These are phyloP conservation scores for Polylopha cassiicola DNA, from an alignment of 2,888 invertebrate genomes.

Conservation along the genomic window DNA sequence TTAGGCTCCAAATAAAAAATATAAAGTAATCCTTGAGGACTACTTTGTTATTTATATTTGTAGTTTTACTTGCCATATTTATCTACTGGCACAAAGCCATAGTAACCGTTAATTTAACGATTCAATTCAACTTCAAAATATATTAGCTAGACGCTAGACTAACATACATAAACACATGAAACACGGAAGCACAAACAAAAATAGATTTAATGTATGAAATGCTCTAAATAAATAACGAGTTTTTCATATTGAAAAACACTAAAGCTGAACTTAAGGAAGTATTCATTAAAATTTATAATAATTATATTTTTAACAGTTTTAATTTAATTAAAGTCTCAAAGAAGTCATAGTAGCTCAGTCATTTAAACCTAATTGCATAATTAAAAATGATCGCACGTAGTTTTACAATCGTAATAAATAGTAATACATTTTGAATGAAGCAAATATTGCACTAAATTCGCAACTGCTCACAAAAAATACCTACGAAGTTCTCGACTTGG, in stretches of 20 bases:
- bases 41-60: too few species aligned
- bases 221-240: conserved; percentile 18
- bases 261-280: conserved; percentile 16
- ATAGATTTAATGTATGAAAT: neutral
- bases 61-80: too few species aligned
- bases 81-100: conserved; percentile 3
- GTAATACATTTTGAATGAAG: too few species aligned
- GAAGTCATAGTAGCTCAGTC: neutral
- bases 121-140: conserved; percentile 1
- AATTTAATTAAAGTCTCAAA: neutral
- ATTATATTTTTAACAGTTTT: conserved; percentile 1
- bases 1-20: too few species aligned
- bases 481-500: too few species aligned
- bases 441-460: too few species aligned
- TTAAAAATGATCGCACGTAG: too few species aligned
- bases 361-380: neutral
- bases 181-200: neutral
- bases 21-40: too few species aligned
- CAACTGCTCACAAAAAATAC: too few species aligned
- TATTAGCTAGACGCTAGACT: conserved; percentile 1
- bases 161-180: neutral
- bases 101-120: conserved; percentile 5
- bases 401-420: too few species aligned
- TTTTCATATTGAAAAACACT: conserved; percentile 26
- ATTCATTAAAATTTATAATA: conserved; percentile 19